Evolutionary conservation across 2,113 vertebrate genomes (phyloP), one percentile per base, ranked within the genome.

Genomic region (Clarias batrachus): DNA sequence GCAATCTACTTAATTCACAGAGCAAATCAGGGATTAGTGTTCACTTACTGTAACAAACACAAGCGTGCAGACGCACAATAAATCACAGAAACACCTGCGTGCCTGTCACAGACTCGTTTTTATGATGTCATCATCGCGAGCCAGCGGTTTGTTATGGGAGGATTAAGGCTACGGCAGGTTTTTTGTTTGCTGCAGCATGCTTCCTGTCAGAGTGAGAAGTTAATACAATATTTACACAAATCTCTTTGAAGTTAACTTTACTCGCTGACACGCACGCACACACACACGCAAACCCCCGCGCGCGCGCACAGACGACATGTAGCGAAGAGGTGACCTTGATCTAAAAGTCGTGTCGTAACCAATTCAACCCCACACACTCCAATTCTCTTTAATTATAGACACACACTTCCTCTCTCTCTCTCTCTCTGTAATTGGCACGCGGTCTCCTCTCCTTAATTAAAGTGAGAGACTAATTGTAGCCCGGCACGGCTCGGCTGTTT

Each of bases 361-460:
- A n/a, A 90, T 81, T 71, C 60, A 62, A 76, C 82, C 81, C 82
- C 81, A 65, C 37, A 33, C 4, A 74, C 89, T 81, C 73, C 30
- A 89, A 76, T 83, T 57, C 84, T 56, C 79, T 84, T 66, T 89
- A 88, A 90, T 89, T 85, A 83, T 57, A 87, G 77, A 89, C n/a
- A 71, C 83, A 76, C 62, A 66, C 59, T 71, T 70, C 16, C 70
- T 27, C 82, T 48, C 33, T 71, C 80, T 54, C 76, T 30, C 81
- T 84, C 77, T 54, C 41, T 76, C 89, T 86, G 89, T 95, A 94
- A 95, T 94, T 93, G 93, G 89, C 82, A 91, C 92, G 91, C 92
- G 91, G 88, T 89, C 89, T 91, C 90, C 92, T 91, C 60, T 92
- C 92, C 91, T 94, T 93, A 94, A 94, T 94, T 94, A 93, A 91